Conservation (phyloP, 1,140 invertebrate genomes). For the Aradophagus sp. region DNA sequence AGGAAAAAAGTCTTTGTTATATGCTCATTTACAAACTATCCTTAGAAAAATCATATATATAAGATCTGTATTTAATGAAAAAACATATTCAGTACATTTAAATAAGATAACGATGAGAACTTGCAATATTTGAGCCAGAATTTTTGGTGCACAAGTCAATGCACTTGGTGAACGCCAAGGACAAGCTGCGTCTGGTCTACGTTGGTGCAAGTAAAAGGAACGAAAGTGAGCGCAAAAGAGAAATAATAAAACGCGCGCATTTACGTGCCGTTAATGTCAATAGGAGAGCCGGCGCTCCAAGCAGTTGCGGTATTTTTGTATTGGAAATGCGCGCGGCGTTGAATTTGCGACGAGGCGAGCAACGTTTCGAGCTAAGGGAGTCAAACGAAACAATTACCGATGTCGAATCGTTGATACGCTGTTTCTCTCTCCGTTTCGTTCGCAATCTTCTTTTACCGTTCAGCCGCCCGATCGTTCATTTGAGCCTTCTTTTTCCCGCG, state of each 20-base stretch:
- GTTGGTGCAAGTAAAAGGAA: conserved; percentile 4
- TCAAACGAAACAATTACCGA: conserved; percentile 5
- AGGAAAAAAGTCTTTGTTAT: no score
- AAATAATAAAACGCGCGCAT: conserved; percentile 6
- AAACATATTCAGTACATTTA: no score
- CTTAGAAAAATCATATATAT: no score
- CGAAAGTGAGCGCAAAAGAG: conserved; percentile 11
- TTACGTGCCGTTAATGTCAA: conserved; percentile 29
- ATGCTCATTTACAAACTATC: no score
- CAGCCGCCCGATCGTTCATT: conserved; percentile 6
- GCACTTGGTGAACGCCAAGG: conserved; percentile 20
- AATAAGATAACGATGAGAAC: no score
- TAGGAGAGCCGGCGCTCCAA: neutral
- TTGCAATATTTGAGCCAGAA: no score
- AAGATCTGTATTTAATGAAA: no score
- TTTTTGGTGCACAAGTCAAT: no score
- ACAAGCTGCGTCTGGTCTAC: conserved; percentile 18
- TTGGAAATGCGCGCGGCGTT: conserved; percentile 1
- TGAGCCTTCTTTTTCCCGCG: conserved; percentile 21
- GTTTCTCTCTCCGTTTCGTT: neutral
- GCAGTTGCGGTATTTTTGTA: conserved; percentile 13
- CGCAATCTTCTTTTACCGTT: neutral
- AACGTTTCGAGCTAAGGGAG: neutral
- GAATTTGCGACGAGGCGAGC: conserved; percentile 7
- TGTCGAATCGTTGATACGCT: neutral